Evolutionary conservation across 1,140 invertebrate genomes (phyloP).

Genomic region (Euglossa dilemma): DNA sequence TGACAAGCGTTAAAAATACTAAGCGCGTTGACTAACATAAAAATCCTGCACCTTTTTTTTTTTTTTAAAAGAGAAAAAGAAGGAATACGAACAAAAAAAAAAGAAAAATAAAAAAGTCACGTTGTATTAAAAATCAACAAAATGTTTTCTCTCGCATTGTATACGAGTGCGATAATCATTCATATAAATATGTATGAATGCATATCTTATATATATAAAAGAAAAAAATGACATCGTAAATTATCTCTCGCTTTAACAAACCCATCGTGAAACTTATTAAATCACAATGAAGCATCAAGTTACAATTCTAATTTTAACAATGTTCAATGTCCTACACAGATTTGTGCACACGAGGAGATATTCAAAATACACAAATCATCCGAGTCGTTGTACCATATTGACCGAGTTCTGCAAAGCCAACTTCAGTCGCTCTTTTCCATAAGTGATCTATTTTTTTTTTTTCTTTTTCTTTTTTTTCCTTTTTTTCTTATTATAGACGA

Average conservation of each 20-base stretch:
- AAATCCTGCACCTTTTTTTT: not conserved
- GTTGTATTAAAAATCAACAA: not conserved
- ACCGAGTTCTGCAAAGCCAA: constrained; percentile 18
- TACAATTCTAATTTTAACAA: not conserved
- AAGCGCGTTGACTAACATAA: not conserved
- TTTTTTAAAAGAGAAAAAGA: no score
- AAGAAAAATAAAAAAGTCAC: not conserved
- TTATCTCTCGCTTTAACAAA: not conserved
- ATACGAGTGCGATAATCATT: not conserved
- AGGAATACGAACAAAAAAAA: not conserved
- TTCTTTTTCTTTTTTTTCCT: not conserved
- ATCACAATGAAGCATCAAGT: not conserved
- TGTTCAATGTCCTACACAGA: no score
- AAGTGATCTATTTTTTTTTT: not conserved
- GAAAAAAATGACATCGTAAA: not conserved
- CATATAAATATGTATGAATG: not conserved
- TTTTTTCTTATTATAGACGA: not conserved
- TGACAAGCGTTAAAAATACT: not conserved
- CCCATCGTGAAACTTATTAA: not conserved
- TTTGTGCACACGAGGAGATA: not conserved
- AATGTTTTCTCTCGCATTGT: not conserved
- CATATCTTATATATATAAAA: no score
- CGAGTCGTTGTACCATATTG: constrained; percentile 11
- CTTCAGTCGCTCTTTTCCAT: constrained; percentile 1
- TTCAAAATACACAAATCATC: not conserved